Evolutionary conservation across 2,113 vertebrate species (phyloP).

Genomic region (Paratilapia polleni): DNA sequence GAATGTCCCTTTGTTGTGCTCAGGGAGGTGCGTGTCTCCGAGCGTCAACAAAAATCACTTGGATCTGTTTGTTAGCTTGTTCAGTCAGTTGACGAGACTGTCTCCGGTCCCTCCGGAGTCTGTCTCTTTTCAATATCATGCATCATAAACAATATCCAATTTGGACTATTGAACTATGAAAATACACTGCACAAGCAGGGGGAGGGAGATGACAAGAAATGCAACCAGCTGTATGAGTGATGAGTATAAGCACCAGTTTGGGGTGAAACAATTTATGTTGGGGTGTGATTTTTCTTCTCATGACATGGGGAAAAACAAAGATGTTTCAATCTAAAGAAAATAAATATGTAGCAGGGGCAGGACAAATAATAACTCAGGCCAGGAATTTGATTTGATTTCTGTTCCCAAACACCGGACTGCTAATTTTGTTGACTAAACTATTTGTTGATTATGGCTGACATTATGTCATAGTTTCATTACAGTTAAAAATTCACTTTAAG

Average conservation of each 20-base stretch:
- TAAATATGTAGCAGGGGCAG: background rate
- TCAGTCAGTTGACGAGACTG: conserved; percentile 59
- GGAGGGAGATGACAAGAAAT: conserved; percentile 47
- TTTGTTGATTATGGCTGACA: background rate
- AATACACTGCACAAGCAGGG: conserved; percentile 36
- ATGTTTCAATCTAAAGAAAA: conserved; percentile 14
- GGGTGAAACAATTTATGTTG: conserved; percentile 6
- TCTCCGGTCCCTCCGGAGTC: conserved; percentile 59
- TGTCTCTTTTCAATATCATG: conserved; percentile 72
- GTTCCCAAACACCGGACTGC: background rate
- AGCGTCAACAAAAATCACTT: conserved; percentile 69
- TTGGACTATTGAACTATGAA: conserved; percentile 70
- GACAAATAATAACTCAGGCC: background rate
- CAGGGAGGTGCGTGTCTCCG: conserved; percentile 58
- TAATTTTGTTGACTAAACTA: background rate
- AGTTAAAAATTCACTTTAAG: background rate
- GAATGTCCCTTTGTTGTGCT: conserved; percentile 73
- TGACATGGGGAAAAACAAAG: background rate
- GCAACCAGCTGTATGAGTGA: conserved; percentile 56
- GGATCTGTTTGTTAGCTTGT: conserved; percentile 67
- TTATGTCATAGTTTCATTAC: background rate
- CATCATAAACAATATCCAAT: conserved; percentile 76
- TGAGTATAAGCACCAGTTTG: conserved; percentile 37
- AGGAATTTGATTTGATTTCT: background rate
- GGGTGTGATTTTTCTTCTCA: background rate